Evolutionary conservation across 2,113 vertebrate genomes (phyloP).

Genomic region (Pseudolaguvia tuberculata): DNA sequence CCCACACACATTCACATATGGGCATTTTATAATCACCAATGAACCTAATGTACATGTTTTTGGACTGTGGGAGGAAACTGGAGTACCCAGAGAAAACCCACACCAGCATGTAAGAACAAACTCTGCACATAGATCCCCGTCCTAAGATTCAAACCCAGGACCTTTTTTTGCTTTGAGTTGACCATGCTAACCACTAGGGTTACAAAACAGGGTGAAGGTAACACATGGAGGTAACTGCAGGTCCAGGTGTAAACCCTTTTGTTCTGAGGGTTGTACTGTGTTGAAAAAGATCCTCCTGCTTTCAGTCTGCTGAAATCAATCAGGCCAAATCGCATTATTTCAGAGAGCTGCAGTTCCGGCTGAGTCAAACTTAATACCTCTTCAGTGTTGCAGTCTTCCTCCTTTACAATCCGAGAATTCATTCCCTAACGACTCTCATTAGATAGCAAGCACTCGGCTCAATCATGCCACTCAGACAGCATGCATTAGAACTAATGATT

Average conservation of each 20-base stretch:
- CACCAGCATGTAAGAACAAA: too few species aligned
- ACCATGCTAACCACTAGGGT: too few species aligned
- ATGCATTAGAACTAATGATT: slow-evolving; percentile 12
- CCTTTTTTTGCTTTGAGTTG: too few species aligned
- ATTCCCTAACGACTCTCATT: slow-evolving; percentile 50
- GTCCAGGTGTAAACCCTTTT: background rate
- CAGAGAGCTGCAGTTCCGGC: slow-evolving; percentile 22
- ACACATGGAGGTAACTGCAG: background rate
- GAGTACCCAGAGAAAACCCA: too few species aligned
- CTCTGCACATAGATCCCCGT: too few species aligned
- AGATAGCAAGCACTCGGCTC: slow-evolving; percentile 34
- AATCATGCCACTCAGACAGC: slow-evolving; percentile 12
- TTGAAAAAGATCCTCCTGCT: background rate
- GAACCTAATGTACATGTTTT: too few species aligned
- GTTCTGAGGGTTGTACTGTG: background rate
- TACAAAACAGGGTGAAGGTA: too few species aligned
- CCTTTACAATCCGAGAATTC: slow-evolving; percentile 46
- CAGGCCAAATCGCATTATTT: slow-evolving; percentile 21
- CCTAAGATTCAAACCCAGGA: too few species aligned
- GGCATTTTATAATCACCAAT: too few species aligned
- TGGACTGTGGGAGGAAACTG: too few species aligned
- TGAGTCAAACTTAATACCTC: slow-evolving; percentile 38
- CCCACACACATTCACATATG: too few species aligned
- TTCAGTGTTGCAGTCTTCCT: slow-evolving; percentile 20
- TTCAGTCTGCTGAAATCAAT: slow-evolving; percentile 24